phyloP scores from a whole-genome alignment of 2,888 invertebrate genomes.

The Mythimna lalbum region DNA sequence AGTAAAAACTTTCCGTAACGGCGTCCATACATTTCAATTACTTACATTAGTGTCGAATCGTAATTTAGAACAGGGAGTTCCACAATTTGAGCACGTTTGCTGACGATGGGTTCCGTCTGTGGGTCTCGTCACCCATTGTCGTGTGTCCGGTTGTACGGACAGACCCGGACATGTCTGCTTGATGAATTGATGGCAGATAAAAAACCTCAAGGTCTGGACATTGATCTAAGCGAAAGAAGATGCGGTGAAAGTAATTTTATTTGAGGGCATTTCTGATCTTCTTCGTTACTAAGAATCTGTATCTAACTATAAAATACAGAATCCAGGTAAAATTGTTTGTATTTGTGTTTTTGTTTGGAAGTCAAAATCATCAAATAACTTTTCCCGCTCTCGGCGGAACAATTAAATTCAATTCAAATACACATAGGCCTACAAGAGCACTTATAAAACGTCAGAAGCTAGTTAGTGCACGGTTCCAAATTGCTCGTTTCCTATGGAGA shows the following conservation, averaged over 20 bases:
- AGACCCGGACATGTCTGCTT: slow-evolving; percentile 75
- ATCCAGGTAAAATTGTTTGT: no score
- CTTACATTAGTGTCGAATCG: slow-evolving; percentile 60
- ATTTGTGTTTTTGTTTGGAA: no score
- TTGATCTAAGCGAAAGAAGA: slow-evolving; percentile 54
- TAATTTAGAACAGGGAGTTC: slow-evolving; percentile 58
- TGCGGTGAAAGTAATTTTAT: slow-evolving; percentile 7
- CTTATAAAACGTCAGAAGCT: no score
- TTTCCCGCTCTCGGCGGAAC: no score
- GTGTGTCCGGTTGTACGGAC: slow-evolving; percentile 67
- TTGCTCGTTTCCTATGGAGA: no score
- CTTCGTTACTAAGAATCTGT: not conserved
- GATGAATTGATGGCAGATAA: slow-evolving; percentile 77
- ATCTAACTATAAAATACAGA: no score
- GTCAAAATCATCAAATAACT: no score
- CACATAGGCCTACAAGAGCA: no score
- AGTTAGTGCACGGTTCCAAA: no score
- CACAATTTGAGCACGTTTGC: slow-evolving; percentile 76
- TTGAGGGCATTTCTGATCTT: not conserved
- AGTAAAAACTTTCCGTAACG: slow-evolving; percentile 12
- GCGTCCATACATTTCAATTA: slow-evolving; percentile 39
- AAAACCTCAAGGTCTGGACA: slow-evolving; percentile 56
- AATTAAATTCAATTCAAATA: no score
- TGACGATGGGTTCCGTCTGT: slow-evolving; percentile 75
- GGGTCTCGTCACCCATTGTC: slow-evolving; percentile 76